Percentiles rank a stretch among this genome's conserved stretches.
These are phyloP conservation scores for Rhopalosiphum maidis DNA, from an alignment of 1,140 invertebrate species.

Conservation along the genomic window DNA sequence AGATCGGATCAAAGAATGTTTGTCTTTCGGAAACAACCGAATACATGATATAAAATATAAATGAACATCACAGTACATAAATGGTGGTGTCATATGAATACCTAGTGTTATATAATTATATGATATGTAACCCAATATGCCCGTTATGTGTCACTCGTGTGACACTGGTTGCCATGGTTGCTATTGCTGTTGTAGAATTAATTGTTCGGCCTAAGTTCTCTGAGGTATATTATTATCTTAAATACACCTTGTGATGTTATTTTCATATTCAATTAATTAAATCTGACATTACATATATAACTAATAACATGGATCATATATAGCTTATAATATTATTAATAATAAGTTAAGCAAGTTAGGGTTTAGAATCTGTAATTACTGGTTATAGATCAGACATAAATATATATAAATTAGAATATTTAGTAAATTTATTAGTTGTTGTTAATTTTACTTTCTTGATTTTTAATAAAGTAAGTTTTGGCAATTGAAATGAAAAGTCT, in stretches of 20 bases:
- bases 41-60: not conserved
- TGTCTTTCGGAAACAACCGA: not conserved
- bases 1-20: not conserved
- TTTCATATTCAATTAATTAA: not conserved
- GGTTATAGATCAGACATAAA: not conserved
- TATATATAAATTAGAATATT: not conserved
- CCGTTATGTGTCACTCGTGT: not conserved
- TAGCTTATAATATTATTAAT: not conserved
- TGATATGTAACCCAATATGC: not conserved
- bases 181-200: not conserved
- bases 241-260: not conserved
- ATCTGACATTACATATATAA: not conserved
- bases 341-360: not conserved
- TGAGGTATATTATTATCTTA: conserved; percentile 5
- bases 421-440: not conserved
- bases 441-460: too few relatives aligned
- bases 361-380: not conserved
- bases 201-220: not conserved
- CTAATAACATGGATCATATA: not conserved
- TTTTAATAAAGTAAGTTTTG: too few relatives aligned
- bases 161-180: not conserved
- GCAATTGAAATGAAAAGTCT: too few relatives aligned
- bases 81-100: not conserved
- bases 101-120: not conserved
- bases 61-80: not conserved